Evolutionary conservation across 1,140 invertebrate species (phyloP), one percentile per base, ranked within the genome.

Genomic region (Agraylea sexmaculata): DNA sequence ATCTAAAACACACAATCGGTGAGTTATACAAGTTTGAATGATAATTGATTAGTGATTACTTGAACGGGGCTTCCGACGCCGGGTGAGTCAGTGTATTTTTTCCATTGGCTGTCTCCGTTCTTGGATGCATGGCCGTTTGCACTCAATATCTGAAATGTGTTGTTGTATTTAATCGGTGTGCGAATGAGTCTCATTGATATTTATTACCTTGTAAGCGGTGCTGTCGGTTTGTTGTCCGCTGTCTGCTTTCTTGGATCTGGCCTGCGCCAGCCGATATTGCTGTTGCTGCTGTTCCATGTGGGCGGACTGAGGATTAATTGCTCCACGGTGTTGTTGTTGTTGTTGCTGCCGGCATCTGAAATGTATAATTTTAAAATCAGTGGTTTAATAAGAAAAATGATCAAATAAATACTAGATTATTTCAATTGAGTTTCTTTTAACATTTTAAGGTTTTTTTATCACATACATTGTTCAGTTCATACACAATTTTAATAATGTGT

Each of bases 21-120:
- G n/a, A n/a, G n/a, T n/a, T n/a, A n/a, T n/a, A n/a, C n/a, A n/a
- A n/a, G n/a, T n/a, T n/a, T n/a, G n/a, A n/a, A n/a, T n/a, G n/a
- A n/a, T n/a, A n/a, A n/a, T n/a, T n/a, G n/a, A n/a, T n/a, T n/a
- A n/a, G n/a, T 30, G 1, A 25, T 50, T 53, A 66, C 62, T 55
- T 58, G 42, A 33, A 59, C 59, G 8, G 69, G 69, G 30, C 66
- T 62, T n/a, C 70, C 68, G 15, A 73, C 69, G 29, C 71, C 70
- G 16, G 69, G 68, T 12, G 67, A 69, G 49, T 71, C 68, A 15
- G 66, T 71, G 39, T 70, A 69, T 42, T 68, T 66, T 54, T 68
- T 68, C 65, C 65, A 68, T 12, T 62, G 64, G 40, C 60, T 62
- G 37, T 68, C 65, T 21, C 49, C 45, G 29, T 64, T 62, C 7